Evolutionary conservation across 2,888 invertebrate genomes (phyloP), one percentile per base, ranked within the genome.

Genomic region (Drosophila kambysellisi): DNA sequence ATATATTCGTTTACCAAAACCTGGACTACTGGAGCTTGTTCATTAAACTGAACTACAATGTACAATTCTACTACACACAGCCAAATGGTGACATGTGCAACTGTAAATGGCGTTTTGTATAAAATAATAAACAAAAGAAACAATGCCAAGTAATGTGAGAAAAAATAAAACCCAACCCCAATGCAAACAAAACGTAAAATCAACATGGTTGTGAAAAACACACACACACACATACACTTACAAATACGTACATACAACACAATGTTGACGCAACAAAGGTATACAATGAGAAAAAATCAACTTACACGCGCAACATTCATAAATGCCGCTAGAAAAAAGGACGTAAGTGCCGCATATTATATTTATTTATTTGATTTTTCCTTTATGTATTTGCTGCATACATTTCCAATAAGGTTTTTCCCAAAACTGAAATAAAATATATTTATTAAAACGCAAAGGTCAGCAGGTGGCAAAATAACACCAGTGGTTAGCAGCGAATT

Each of bases 181-280:
- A 67, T 63, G 65, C 61, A 74, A 80, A 74, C 68, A 76, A 85
- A 81, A 77, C 64, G 63, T 64, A 63, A 76, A 76, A 76, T 82
- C 79, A 81, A 81, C 79, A 79, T 81, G 85, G 85, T 85, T 85
- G 85, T 85, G 85, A 85, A 81, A 62, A 53, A 62, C 69, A 70
- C 62, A 48, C 48, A 54, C 57, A 57, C 6, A 56, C 54, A 52
- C 35, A 63, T 52, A 59, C 46, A 48, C 39, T 25, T 25, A 25
- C 25, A 25, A 25, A 64, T 8, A 39, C 39, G 57, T 20, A 59
- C 32, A 63, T 3, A 57, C 35, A 57, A 32, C n/a, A 63, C 52
- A 58, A 37, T 15, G 20, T n/a, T 33, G 32, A 33, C 39, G 56
- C 57, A 37, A 48, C 35, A 79, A 77, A 81, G 33, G 74, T 76